A percentile compares a stretch with the other conserved stretches of the same genome.
Conservation (phyloP, 2,797 vertebrate genomes). For the Dendrocincla fuliginosa region DNA sequence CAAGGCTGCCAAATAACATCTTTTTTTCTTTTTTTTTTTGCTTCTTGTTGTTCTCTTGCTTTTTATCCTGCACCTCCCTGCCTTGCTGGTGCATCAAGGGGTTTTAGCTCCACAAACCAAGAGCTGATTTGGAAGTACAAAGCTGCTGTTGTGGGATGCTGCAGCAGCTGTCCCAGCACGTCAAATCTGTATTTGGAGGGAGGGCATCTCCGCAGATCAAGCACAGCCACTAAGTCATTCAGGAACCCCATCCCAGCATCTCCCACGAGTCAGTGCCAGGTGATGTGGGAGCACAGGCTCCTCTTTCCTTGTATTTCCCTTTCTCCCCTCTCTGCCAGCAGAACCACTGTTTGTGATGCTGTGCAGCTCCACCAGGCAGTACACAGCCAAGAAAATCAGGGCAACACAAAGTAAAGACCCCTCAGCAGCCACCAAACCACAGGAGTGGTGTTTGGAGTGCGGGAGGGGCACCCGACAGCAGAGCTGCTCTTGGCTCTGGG, state of each 20-base stretch:
- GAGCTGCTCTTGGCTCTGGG: background rate
- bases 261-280: background rate
- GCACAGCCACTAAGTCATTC: background rate
- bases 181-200: slow-evolving; percentile 43
- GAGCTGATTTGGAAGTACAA: slow-evolving; percentile 17
- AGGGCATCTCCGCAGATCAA: background rate
- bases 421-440: background rate
- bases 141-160: slow-evolving; percentile 4
- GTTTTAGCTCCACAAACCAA: background rate
- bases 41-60: background rate
- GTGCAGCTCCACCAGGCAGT: background rate
- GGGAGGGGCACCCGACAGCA: background rate
- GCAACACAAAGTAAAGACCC: background rate
- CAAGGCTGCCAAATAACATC: background rate
- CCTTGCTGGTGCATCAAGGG: background rate
- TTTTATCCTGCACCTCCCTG: background rate
- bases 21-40: background rate
- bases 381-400: background rate
- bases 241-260: background rate
- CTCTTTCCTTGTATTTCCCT: background rate
- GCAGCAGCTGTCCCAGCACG: slow-evolving; percentile 33
- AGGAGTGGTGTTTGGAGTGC: background rate
- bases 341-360: background rate
- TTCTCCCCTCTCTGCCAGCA: background rate
- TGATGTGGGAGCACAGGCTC: background rate